Evolutionary conservation across 2,113 vertebrate genomes (phyloP), one percentile per base, ranked within the genome.

Genomic region (Brienomyrus brachyistius): DNA sequence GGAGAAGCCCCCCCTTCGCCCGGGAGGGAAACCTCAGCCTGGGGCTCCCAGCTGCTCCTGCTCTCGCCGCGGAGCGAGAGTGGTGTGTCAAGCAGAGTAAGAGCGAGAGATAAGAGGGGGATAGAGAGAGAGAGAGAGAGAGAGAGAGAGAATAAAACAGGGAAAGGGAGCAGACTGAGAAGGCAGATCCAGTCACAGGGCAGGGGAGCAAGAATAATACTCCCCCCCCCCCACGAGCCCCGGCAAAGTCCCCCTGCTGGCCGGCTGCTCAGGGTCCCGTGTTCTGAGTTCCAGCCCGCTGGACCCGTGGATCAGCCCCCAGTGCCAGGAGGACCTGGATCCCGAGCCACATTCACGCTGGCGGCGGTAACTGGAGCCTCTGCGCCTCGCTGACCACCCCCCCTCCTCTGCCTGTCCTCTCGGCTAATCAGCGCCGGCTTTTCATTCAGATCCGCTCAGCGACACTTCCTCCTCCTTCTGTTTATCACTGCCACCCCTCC

Each of bases 51-150:
- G 50, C 74, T 83, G 74, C 47, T 43, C 8, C 92, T 92, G 92
- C 93, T 94, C 93, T 91, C 92, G 93, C 92, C 92, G 92, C 93
- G 91, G 89, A 90, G 87, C 84, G 89, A 93, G 91, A 92, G 93
- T 91, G 91, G 93, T 93, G 93, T 94, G 93, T 94, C 93, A 95
- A 80, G 43, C 45, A 21, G 27, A 35, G 47, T 17, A 45, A 50
- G 56, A 89, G 70, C 50, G 27, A 43, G 51, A 47, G 52, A 40
- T 59, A 86, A 70, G 74, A 89, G 10, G n/a, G 62, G 62, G 62
- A 31, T 70, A 31, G 62, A 17, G 88, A 91, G 90, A 92, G 90
- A 90, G 90, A 88, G 74, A 89, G 91, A 82, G 62, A 91, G 84
- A 83, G 86, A 88, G 70, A 50, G 23, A 85, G 47, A 90, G 92